A percentile compares a stretch with the other conserved stretches of the same genome.
phyloP scores from a whole-genome alignment of 2,797 vertebrate species.

The Adrianichthys oophorus region DNA sequence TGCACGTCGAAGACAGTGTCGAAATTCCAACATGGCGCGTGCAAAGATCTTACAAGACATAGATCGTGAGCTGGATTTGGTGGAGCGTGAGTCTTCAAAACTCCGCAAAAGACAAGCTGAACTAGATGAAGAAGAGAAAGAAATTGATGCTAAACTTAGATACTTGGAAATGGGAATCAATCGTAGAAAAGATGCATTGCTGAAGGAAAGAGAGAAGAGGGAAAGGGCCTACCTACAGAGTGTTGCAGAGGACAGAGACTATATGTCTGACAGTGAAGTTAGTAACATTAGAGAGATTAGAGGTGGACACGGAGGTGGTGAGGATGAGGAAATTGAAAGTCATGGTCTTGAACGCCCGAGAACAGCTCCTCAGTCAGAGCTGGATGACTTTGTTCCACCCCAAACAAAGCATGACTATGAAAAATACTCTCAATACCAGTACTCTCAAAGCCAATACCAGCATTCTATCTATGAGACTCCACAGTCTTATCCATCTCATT shows the following conservation, averaged over 20 bases:
- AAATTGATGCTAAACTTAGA: constrained; percentile 96
- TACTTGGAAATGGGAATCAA: constrained; percentile 99
- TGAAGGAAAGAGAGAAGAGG: constrained; percentile 96
- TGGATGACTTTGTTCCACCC: constrained; percentile 92
- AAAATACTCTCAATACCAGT: constrained; percentile 92
- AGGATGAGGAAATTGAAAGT: constrained; percentile 74
- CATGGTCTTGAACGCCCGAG: constrained; percentile 91
- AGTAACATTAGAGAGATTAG: constrained; percentile 90
- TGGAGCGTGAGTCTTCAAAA: constrained; percentile 97
- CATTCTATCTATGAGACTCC: constrained; percentile 89
- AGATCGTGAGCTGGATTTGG: constrained; percentile 94
- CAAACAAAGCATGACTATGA: constrained; percentile 93
- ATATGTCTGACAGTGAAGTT: constrained; percentile 99
- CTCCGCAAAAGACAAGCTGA: constrained; percentile 98
- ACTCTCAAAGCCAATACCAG: constrained; percentile 80
- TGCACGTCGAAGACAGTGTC: constrained; percentile 91
- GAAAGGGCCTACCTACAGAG: constrained; percentile 97
- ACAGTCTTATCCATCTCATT: constrained; percentile 94
- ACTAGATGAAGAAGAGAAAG: constrained; percentile 98
- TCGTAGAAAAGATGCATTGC: constrained; percentile 91
- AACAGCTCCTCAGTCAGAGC: constrained; percentile 93
- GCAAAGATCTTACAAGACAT: constrained; percentile 99
- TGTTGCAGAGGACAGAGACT: constrained; percentile 97
- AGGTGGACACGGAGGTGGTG: constrained; percentile 74
- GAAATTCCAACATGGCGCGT: constrained; percentile 96